Base-by-base conservation (phyloP, 2,888 invertebrate genomes). In the Lycaena phlaeas region DNA sequence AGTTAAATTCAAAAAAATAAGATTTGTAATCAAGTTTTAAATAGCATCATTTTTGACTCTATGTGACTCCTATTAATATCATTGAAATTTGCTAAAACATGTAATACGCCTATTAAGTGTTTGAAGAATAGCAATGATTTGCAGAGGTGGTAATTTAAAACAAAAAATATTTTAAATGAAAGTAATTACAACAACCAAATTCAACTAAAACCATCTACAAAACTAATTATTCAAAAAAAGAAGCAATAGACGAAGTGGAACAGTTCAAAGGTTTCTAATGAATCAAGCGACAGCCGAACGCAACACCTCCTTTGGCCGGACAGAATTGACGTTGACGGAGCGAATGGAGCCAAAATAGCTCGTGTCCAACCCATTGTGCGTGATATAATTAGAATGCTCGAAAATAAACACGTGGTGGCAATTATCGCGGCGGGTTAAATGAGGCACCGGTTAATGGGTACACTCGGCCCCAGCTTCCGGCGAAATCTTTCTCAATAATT, bases 371-470 rank as follows among this genome's bases (percentile, higher is more conserved):
- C 81, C 81, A 84, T 84, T 84, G 82, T 82, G 72, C 66, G 70
- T 61, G 64, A 62, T 79, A 81, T 76, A 78, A 81, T 78, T 82
- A 84, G 81, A 73, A 61, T 59, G 71, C 68, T 69, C 70, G 58
- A 70, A 78, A 81, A 82, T 81, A 84, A 78, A 77, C 84, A 84
- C 84, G 78, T 84, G 84, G 78, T 72, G 74, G 84, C 82, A 84
- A 84, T 84, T 84, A 84, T 79, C 81, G 74, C 71, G 74, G 72
- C 75, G 77, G 72, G 79, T 78, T 81, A 81, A 84, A 84, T 82
- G 84, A 84, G 79, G 71, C 82, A 75, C 70, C 68, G 66, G 78
- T 76, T 82, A 81, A 82, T 78, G 78, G 72, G 68, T 64, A 65
- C 73, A 69, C 62, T 68, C 56, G 57, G 55, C 52, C 49, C 45